These are phyloP conservation scores for Grammomys dolichurus DNA, from an alignment of 2,113 vertebrate genomes.

Conservation along the genomic window DNA sequence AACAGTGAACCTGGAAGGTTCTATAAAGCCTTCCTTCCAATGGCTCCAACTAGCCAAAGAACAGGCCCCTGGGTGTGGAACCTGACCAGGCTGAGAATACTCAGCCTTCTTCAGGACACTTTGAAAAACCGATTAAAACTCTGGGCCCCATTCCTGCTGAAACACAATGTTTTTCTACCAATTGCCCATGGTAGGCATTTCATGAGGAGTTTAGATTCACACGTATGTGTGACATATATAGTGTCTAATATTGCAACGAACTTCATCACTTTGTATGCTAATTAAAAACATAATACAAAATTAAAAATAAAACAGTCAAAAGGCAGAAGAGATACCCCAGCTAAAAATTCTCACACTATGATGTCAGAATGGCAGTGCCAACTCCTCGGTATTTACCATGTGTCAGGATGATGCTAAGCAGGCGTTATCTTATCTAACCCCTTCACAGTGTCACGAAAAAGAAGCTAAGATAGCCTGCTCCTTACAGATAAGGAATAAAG, in stretches of 20 bases:
- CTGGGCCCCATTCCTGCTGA: neutral
- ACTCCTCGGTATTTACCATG: neutral
- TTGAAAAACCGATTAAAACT: slow-evolving; percentile 5
- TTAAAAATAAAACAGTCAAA: neutral
- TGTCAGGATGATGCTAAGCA: neutral
- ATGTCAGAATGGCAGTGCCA: neutral
- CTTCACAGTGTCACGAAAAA: neutral
- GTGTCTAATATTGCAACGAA: neutral
- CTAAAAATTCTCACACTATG: neutral
- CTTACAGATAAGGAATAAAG: neutral
- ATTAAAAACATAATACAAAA: neutral
- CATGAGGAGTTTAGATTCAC: neutral
- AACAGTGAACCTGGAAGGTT: neutral
- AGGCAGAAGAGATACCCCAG: neutral
- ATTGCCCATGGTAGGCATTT: neutral
- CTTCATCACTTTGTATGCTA: neutral
- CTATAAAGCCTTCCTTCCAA: neutral
- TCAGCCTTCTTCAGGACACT: neutral
- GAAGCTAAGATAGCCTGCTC: neutral
- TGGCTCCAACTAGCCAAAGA: neutral
- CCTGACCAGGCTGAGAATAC: neutral
- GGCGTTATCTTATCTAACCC: neutral
- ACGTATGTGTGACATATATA: neutral
- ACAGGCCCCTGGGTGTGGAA: neutral
- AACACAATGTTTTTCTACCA: neutral